These are phyloP conservation scores for Ceuthmochares aereus DNA, from an alignment of 2,113 vertebrate genomes.

Conservation along the genomic window DNA sequence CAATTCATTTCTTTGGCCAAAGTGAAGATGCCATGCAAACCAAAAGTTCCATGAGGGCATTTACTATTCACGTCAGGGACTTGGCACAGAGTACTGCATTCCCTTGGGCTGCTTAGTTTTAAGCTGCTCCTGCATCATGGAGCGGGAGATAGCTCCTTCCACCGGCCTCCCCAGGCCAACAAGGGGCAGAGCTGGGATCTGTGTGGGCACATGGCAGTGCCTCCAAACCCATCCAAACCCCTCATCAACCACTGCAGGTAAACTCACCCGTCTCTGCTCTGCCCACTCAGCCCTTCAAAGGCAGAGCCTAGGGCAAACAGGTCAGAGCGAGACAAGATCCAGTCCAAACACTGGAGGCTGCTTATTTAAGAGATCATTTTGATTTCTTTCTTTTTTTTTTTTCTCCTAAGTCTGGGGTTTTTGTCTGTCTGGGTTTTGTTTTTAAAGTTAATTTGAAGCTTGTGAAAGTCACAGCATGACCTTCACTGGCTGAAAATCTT, in stretches of 20 bases:
- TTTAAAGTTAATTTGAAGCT: not conserved
- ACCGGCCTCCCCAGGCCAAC: not conserved
- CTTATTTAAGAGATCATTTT: not conserved
- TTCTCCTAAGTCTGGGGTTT: not conserved
- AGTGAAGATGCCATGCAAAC: not conserved
- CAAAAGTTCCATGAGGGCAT: not conserved
- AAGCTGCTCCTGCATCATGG: accelerated
- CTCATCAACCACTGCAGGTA: not conserved
- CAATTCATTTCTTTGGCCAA: not conserved
- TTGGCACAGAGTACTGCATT: accelerated
- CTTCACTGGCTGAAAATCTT: not conserved
- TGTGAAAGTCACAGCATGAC: not conserved
- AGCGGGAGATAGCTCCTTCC: not conserved
- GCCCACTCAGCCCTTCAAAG: not conserved
- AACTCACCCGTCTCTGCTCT: not conserved
- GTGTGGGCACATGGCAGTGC: accelerated
- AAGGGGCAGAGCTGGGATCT: not conserved
- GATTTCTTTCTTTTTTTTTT: not conserved
- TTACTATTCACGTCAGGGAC: accelerated
- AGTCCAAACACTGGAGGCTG: not conserved
- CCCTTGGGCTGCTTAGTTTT: not conserved
- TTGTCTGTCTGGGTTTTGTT: slow-evolving; percentile 49
- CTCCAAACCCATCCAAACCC: not conserved
- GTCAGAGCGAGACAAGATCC: not conserved
- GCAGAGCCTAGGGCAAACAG: slow-evolving; percentile 2